Conservation (phyloP, 2,797 vertebrate species). For the Silurus aristotelis region DNA sequence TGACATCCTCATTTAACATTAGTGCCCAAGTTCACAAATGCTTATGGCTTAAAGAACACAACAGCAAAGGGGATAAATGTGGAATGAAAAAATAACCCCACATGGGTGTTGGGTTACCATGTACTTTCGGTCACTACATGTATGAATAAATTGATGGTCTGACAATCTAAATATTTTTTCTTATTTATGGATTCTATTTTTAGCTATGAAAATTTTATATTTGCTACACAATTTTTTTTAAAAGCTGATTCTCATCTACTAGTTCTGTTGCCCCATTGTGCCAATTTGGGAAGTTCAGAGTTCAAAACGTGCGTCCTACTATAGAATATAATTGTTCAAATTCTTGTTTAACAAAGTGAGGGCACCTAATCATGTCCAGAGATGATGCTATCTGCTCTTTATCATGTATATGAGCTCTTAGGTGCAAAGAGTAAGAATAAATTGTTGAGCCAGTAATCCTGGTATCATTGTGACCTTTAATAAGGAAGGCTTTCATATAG, state of each 20-base stretch:
- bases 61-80: not conserved
- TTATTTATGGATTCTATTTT: not conserved
- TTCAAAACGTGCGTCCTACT: not conserved
- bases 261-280: not conserved
- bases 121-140: not conserved
- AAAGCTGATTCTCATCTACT: not conserved
- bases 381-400: not conserved
- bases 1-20: not conserved
- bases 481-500: not conserved
- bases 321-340: not conserved
- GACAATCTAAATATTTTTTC: not conserved
- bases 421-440: not conserved
- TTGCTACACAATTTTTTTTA: not conserved
- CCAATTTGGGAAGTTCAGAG: not conserved
- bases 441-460: not conserved
- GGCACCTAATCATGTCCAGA: not conserved
- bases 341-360: not conserved
- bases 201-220: not conserved
- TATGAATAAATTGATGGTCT: not conserved
- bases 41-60: not conserved
- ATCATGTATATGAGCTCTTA: not conserved
- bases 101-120: not conserved
- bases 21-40: not conserved
- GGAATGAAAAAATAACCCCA: not conserved
- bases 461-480: not conserved